Conservation (phyloP, 2,113 vertebrate genomes). For the Hemiscyllium ocellatum region DNA sequence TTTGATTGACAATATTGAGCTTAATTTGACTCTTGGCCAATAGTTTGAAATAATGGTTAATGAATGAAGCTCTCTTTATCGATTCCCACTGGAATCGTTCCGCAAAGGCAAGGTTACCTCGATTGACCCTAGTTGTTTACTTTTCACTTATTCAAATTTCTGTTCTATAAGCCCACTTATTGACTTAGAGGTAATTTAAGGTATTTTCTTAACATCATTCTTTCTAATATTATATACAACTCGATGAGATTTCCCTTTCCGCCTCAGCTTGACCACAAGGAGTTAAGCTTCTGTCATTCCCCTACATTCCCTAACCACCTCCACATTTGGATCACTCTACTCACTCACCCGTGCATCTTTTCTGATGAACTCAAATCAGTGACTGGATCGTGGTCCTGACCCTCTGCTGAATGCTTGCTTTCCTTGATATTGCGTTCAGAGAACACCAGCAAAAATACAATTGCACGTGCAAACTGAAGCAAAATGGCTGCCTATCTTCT, state of each 20-base stretch:
- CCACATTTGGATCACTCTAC: neutral
- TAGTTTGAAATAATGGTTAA: neutral
- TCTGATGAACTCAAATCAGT: neutral
- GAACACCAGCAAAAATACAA: neutral
- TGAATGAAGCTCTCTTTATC: neutral
- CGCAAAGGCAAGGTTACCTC: neutral
- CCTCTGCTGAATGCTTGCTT: neutral
- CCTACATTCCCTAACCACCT: neutral
- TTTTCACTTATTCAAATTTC: neutral
- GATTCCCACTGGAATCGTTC: neutral
- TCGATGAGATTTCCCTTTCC: neutral
- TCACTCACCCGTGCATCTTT: neutral
- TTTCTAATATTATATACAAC: neutral
- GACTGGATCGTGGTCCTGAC: neutral
- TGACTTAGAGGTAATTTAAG: neutral
- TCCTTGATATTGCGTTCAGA: neutral
- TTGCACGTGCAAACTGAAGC: neutral
- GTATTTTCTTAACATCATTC: neutral
- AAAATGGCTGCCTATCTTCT: neutral
- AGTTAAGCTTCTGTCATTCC: neutral
- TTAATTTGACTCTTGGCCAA: neutral
- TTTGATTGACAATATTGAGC: neutral
- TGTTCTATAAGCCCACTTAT: neutral
- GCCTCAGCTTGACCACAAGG: too few relatives aligned
- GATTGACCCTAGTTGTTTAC: neutral